Percentiles rank a stretch among this genome's conserved stretches.
phyloP scores from a whole-genome alignment of 2,888 invertebrate genomes.

The Hydriomena furcata region DNA sequence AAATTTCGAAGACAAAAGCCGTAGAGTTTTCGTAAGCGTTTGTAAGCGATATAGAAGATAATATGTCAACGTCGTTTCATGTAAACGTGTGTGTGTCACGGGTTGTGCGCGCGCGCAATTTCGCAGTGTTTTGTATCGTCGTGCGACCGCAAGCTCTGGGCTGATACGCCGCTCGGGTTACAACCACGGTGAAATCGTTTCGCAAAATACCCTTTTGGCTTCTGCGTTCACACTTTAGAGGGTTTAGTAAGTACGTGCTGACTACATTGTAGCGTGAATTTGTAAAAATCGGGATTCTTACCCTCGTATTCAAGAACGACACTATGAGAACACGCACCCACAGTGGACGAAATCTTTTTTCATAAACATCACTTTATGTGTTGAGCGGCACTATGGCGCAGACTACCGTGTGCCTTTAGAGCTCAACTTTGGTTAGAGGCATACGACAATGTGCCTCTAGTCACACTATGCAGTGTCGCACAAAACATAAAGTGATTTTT shows the following conservation, averaged over 20 bases:
- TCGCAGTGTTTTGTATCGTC: conserved; percentile 60
- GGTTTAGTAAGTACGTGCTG: conserved; percentile 15
- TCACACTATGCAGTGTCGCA: too few species aligned
- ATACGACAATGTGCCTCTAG: too few species aligned
- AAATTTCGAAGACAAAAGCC: not conserved
- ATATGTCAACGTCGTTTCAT: conserved; percentile 21
- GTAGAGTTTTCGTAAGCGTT: conserved; percentile 6
- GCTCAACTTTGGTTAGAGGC: too few species aligned
- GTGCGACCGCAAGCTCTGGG: conserved; percentile 61
- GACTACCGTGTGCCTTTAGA: too few species aligned
- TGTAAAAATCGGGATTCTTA: too few species aligned
- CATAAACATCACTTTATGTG: too few species aligned
- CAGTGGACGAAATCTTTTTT: too few species aligned
- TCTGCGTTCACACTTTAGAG: conserved; percentile 28
- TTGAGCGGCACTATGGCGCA: too few species aligned
- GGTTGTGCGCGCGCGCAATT: conserved; percentile 57
- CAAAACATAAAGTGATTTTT: too few species aligned
- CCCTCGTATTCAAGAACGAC: too few species aligned
- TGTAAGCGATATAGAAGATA: conserved; percentile 19
- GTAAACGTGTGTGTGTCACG: conserved; percentile 44
- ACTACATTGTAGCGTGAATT: not conserved
- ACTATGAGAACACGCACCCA: too few species aligned
- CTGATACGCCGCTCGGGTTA: conserved; percentile 54
- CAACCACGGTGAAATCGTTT: conserved; percentile 59
- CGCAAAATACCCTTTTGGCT: conserved; percentile 42